Percentiles rank a stretch among this genome's conserved stretches.
phyloP scores from a whole-genome alignment of 1,140 invertebrate genomes.

The Anagrus nilaparvatae region DNA sequence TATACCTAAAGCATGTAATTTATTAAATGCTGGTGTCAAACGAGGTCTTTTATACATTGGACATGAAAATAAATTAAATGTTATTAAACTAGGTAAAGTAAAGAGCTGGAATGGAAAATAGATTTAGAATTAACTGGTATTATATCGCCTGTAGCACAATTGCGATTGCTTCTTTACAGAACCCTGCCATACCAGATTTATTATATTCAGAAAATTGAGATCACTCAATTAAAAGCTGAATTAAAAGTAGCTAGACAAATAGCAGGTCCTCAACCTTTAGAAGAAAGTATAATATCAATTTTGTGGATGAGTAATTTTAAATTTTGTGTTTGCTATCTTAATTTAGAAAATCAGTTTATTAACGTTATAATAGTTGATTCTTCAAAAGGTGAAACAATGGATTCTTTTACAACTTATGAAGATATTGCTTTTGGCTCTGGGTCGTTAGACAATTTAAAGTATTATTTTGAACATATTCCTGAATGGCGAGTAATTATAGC shows the following conservation, averaged over 20 bases:
- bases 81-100: constrained; percentile 25
- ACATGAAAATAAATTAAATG: constrained; percentile 29
- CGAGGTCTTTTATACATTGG: constrained; percentile 34
- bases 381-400: constrained; percentile 43
- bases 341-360: constrained; percentile 28
- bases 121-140: constrained; percentile 25
- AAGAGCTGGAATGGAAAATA: constrained; percentile 27
- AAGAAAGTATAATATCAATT: constrained; percentile 44
- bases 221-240: constrained; percentile 54
- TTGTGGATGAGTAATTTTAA: constrained; percentile 54
- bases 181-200: constrained; percentile 33
- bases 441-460: constrained; percentile 18
- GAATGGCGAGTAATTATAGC: constrained; percentile 51
- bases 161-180: constrained; percentile 38
- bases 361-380: constrained; percentile 44
- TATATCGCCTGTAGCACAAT: constrained; percentile 27
- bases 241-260: constrained; percentile 51
- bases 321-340: constrained; percentile 48
- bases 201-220: constrained; percentile 43
- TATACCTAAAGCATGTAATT: constrained; percentile 24
- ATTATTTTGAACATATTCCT: constrained; percentile 44
- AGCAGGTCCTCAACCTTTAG: constrained; percentile 30
- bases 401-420: constrained; percentile 46
- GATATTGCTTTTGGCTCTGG: constrained; percentile 40
- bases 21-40: constrained; percentile 30